Conservation (phyloP, 2,797 vertebrate species). For the Hypotaenidia philippensis region DNA sequence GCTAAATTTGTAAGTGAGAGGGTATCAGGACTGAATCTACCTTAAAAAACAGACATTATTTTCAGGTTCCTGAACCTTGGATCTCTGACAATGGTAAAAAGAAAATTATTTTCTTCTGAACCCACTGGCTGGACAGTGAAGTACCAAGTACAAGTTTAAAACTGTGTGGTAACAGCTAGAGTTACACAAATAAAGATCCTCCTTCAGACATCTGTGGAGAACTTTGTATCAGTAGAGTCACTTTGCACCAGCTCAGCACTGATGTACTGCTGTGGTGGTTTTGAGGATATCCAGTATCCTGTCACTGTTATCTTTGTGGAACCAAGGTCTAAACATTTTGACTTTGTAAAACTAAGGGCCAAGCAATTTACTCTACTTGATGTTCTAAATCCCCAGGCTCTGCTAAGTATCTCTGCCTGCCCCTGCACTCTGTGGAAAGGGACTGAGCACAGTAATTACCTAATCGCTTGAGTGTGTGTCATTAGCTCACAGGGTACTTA, state of each 20-base stretch:
- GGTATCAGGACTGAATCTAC: neutral
- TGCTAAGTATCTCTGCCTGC: neutral
- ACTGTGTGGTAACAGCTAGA: neutral
- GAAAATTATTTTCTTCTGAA: neutral
- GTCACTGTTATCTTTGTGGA: neutral
- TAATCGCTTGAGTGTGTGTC: neutral
- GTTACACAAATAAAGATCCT: neutral
- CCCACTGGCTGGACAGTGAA: neutral
- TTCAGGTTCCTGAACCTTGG: neutral
- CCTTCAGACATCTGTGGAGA: neutral
- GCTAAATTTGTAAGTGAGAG: neutral
- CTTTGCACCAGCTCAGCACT: neutral
- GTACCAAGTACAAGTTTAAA: neutral
- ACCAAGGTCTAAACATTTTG: neutral
- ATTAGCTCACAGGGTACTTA: conserved; percentile 24
- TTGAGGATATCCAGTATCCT: neutral
- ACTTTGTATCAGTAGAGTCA: neutral
- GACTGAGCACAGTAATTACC: conserved; percentile 6
- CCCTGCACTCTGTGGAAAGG: neutral
- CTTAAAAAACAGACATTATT: neutral
- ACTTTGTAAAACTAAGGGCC: neutral
- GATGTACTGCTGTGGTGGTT: neutral
- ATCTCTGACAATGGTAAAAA: neutral
- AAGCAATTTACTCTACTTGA: neutral
- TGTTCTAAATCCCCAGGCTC: neutral